Evolutionary conservation across 2,113 vertebrate genomes (phyloP), one percentile per base, ranked within the genome.

Genomic region (Spermophilus dauricus): DNA sequence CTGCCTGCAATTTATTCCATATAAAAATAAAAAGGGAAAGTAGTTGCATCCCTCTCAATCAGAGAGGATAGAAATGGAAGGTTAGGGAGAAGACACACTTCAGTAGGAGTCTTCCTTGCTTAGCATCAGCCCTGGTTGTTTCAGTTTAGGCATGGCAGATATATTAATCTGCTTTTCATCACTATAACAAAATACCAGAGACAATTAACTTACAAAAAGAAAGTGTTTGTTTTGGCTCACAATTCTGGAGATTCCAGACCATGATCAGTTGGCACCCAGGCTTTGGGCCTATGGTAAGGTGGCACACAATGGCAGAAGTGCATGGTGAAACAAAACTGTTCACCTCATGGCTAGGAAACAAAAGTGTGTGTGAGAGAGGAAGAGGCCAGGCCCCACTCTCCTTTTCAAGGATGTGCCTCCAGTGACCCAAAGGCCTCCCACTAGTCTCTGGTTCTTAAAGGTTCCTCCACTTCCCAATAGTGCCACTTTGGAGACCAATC

Each of bases 101-200:
- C 30, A 5, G 16, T 8, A 51, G 80, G 22, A 18, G n/a, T 75
- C 6, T 30, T 56, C 69, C 22, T 81, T 63, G 39, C 72, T 89
- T 10, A 0, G 16, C 1, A 7, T 8, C 1, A 37, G 37, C 1
- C 26, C 4, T 5, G 24, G 51, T 32, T 17, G 6, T 26, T 90
- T 86, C 77, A 51, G 73, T 10, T 86, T 16, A 9, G 20, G 10
- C 2, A 5, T 61, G 34, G n/a, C 5, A 37, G 6, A 5, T 87
- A 5, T 81, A 0, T 48, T 80, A 37, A 4, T 84, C 67, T 73
- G 20, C 2, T 88, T 72, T 61, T 16, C 10, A 34, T 32, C 32
- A 37, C 65, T 73, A 32, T 81, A 51, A 48, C 24, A 53, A 80
- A 80, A 94, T 70, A 32, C 58, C 37, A 1, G 4, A 48, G 61